Base-by-base conservation (phyloP, 2,113 vertebrate genomes). In the Oryzias curvinotus region DNA sequence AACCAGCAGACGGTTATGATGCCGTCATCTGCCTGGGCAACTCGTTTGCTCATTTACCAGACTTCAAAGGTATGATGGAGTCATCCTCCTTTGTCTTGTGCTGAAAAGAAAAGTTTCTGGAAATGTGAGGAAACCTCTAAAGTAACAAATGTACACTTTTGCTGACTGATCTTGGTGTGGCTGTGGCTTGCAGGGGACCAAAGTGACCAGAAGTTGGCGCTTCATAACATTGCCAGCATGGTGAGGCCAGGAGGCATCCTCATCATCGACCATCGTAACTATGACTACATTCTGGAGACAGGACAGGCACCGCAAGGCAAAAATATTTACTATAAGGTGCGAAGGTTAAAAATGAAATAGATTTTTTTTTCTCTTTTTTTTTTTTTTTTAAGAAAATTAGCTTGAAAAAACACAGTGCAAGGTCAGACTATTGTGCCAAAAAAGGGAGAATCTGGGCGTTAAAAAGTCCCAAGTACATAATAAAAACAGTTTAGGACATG, bases 291-390 rank as follows among this genome's bases (percentile, higher is more conserved):
- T 79, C 90, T 99, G 71, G 92, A 95, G 82, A 98, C 96, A 0
- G 97, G 97, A 28, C 90, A 79, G 0, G 96, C 95, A 0, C 97
- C 97, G 0, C 90, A 94, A 0, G 97, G 97, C 51, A 98, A 99
- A 89, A 99, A 99, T 77, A 98, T 98, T 84, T 99, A 98, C 88
- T 99, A 99, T 55, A 95, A 98, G 96, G 97, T 99, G 76, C 1
- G 47, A 19, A 5, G 19, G 47, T 5, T 36, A 2, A 36, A 36
- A 30, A 30, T 30, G 0, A 7, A 44, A 10, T 14, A 4, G 41
- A 18, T 48, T 3, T 47, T 47, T n/a, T 18, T 17, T 48, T 48
- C 1, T 8, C 18, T 21, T 49, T 13, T 10, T 19, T 49, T 21
- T 49, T 10, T 44, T 16, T 45, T 45, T 45, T 1, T 16, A 53